A percentile compares a stretch with the other conserved stretches of the same genome.
Conservation (phyloP, 2,888 invertebrate genomes). For the Tanypteryx hageni region DNA sequence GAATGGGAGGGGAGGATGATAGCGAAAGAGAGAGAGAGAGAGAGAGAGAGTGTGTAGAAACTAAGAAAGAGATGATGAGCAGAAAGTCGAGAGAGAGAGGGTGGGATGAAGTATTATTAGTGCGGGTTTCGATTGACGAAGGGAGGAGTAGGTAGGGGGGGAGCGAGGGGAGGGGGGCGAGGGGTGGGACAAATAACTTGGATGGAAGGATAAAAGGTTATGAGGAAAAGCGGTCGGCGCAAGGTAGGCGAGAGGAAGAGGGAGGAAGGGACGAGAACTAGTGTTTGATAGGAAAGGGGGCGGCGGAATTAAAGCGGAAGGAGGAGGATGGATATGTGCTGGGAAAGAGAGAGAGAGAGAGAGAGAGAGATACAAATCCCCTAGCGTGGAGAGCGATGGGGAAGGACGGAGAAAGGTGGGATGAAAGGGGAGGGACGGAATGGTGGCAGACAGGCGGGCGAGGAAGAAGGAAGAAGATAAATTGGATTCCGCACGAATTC, state of each 20-base stretch:
- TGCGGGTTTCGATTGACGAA: too few relatives aligned
- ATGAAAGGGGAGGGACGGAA: not conserved
- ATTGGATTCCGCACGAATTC: conserved; percentile 59
- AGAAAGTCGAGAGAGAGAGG: not conserved
- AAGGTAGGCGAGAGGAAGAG: not conserved
- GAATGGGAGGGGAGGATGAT: not conserved
- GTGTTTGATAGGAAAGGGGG: too few relatives aligned
- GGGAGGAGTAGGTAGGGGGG: too few relatives aligned
- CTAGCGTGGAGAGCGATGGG: not conserved
- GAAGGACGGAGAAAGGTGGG: not conserved
- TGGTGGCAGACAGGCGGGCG: not conserved
- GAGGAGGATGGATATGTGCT: not conserved
- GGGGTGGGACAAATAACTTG: too few relatives aligned
- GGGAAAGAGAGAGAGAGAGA: not conserved
- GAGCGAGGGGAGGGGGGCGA: too few relatives aligned
- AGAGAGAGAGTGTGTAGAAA: not conserved
- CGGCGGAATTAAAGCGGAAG: not conserved
- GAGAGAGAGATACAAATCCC: not conserved
- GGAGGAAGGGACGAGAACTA: not conserved
- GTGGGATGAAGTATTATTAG: not conserved
- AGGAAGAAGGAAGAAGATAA: conserved; percentile 36
- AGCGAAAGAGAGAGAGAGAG: not conserved
- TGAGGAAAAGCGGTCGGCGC: too few relatives aligned
- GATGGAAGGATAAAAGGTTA: too few relatives aligned
- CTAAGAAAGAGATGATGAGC: not conserved